phyloP scores from a whole-genome alignment of 2,888 invertebrate genomes.

The Clitarchus hookeri region DNA sequence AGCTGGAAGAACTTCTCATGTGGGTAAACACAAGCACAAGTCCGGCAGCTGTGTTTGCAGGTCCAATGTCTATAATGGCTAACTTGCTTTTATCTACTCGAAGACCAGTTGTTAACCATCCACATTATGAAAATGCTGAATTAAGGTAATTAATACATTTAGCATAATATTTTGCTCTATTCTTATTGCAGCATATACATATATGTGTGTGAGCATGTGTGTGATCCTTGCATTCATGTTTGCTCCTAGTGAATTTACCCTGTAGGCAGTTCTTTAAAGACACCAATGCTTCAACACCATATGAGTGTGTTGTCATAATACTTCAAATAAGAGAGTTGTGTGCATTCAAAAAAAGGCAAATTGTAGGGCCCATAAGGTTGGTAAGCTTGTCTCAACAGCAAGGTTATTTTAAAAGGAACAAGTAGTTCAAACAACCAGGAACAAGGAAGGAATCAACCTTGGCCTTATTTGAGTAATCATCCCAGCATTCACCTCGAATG shows the following conservation, averaged over 20 bases:
- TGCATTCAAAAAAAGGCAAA: no score
- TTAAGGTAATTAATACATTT: constrained; percentile 64
- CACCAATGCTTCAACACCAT: no score
- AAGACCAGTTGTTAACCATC: constrained; percentile 82
- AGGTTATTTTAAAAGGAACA: no score
- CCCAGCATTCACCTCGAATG: no score
- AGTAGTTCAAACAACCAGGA: no score
- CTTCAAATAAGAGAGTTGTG: no score
- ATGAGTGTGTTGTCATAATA: no score
- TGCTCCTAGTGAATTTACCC: background rate
- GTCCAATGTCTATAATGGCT: constrained; percentile 85
- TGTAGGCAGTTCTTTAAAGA: no score
- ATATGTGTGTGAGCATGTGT: background rate
- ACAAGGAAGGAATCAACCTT: no score
- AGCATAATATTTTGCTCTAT: constrained; percentile 24
- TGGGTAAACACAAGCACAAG: constrained; percentile 73
- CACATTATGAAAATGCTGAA: constrained; percentile 81
- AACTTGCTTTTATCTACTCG: constrained; percentile 76
- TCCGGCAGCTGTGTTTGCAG: constrained; percentile 75
- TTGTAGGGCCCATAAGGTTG: no score
- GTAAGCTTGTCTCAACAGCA: no score
- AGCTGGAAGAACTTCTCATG: constrained; percentile 74
- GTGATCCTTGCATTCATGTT: background rate
- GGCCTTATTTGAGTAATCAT: no score
- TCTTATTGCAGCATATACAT: constrained; percentile 19